Base-by-base conservation (phyloP, 2,113 vertebrate genomes). In the Zosterops pallidus region DNA sequence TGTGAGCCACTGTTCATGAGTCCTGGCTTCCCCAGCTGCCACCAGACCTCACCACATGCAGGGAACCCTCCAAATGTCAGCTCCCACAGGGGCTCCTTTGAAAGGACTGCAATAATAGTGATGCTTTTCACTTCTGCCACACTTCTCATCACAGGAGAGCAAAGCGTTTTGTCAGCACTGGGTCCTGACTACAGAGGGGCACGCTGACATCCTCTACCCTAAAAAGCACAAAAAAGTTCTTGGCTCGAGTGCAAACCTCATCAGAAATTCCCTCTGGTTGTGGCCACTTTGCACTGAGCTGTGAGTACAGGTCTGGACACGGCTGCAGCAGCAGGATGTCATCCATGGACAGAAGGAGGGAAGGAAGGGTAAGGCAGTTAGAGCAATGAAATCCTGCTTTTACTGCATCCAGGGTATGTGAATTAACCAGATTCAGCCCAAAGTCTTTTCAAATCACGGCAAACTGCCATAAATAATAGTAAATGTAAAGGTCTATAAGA, bases 31-130 rank as follows among this genome's bases (percentile, higher is more conserved):
- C 77, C 72, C 46, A 64, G 68, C 68, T 83, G 86, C 25, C 39
- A 23, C 42, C 83, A 92, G 77, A 56, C 13, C 91, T 68, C 69
- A 11, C 39, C 77, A 8, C 65, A 44, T 0, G 9, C 47, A 22
- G 67, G 14, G 82, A 79, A 65, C 41, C 82, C 95, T 69, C 52
- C 94, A 89, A 91, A 91, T 67, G 69, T 60, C 83, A 91, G 64
- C 60, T 92, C 49, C 76, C 60, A n/a, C 5, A 4, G 81, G 89
- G 86, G 78, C 13, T 16, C 1, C 72, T 86, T 68, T 76, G 74
- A 89, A 84, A 94, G 80, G 52, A 84, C n/a, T 78, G 79, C 52
- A 47, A 3, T n/a, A 84, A 79, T 2, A 64, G 89, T n/a, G 53
- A 69, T 60, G 72, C 39, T 49, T 77, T 91, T 67, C 56, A 29